A percentile compares a stretch with the other conserved stretches of the same genome.
Conservation (phyloP, 2,888 invertebrate genomes). For the Diarsia rubi region DNA sequence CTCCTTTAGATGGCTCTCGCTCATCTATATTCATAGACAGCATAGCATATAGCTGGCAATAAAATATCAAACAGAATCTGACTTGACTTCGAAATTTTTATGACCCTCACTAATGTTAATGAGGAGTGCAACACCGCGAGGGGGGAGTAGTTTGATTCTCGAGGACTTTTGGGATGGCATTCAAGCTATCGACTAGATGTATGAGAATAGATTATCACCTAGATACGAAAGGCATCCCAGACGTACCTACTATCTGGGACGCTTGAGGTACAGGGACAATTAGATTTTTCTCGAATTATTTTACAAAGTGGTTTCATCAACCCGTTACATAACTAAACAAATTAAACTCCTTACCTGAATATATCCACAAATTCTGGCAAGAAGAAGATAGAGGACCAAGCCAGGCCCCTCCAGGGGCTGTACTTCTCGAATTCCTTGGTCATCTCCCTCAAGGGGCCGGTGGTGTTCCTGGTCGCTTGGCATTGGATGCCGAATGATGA, state of each 20-base stretch:
- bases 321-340: not conserved
- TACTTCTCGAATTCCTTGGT: constrained; percentile 74
- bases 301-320: not conserved
- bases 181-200: not conserved
- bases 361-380: constrained; percentile 72
- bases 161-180: not conserved
- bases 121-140: not conserved
- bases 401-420: constrained; percentile 68
- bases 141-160: not conserved
- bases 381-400: constrained; percentile 77
- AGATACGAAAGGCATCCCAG: not conserved
- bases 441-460: constrained; percentile 69
- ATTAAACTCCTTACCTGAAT: constrained; percentile 66
- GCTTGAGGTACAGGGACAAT: not conserved
- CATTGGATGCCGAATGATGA: constrained; percentile 73
- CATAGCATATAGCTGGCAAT: not conserved
- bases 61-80: not conserved
- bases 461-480: constrained; percentile 70
- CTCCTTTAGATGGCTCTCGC: not conserved
- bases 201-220: not conserved
- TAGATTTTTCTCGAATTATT: not conserved
- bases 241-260: not conserved
- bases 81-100: not conserved
- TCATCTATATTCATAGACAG: not conserved
- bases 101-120: not conserved